Evolutionary conservation across 2,797 vertebrate genomes (phyloP), one percentile per base, ranked within the genome.

Genomic region (Microctenopoma steveboyesi): DNA sequence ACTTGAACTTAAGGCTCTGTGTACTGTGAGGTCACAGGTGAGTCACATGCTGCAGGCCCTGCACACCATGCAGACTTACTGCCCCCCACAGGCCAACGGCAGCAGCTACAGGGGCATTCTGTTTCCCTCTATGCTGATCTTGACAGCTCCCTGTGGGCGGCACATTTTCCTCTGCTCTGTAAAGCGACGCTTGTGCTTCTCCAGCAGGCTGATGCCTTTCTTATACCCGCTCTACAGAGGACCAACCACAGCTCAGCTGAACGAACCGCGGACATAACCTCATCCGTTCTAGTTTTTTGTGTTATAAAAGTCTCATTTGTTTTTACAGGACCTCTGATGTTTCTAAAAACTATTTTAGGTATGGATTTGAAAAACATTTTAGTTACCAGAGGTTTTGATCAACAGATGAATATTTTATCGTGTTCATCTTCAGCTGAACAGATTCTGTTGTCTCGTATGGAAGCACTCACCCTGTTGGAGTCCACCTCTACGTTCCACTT

Each of bases 401-500:
- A 33, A 33, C 22, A 22, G 22, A 22, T 22, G 22, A 22, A 1
- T 22, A 22, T 22, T 22, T 22, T 22, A 22, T 1, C 1, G 22
- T 22, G 22, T 22, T 22, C 22, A 22, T 22, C 22, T 22, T 22
- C 22, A 22, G 22, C 22, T 22, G 22, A 22, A 22, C 22, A 22
- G 30, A 33, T 33, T 33, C 30, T 33, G 4, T 7, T 7, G 5
- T 33, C 30, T 33, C 30, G 7, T 33, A 33, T 33, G 5, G 30
- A 33, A 33, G 30, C 18, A 47, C 96, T 96, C 89, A 99, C 98
- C 95, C 97, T 88, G 87, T 90, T 97, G 1, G 95, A 94, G 33
- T 99, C 97, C 64, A 94, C 91, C 77, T 99, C 98, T 45, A 99
- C 95, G 6, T 99, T 99, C 97, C 98, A 99, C 70, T 98, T 99